phyloP scores from a whole-genome alignment of 2,888 invertebrate genomes.

The Dolichomitus sp. region DNA sequence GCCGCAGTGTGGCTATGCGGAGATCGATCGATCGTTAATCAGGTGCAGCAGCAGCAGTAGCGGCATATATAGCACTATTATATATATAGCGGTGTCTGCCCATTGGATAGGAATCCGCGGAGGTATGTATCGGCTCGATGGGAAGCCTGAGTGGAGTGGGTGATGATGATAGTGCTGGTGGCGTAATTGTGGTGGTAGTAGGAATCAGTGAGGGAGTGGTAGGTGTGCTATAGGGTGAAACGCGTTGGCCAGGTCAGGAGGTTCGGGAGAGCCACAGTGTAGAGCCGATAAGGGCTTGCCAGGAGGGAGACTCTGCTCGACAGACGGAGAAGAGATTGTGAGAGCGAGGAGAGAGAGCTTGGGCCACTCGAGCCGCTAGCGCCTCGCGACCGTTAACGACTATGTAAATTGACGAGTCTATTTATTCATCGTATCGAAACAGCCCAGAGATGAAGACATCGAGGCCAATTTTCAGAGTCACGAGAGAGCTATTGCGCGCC shows the following conservation, averaged over 20 bases:
- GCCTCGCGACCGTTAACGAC: slow-evolving; percentile 79
- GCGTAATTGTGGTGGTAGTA: slow-evolving; percentile 46
- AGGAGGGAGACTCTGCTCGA: slow-evolving; percentile 65
- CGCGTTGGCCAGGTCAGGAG: slow-evolving; percentile 80
- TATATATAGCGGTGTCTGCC: slow-evolving; percentile 21
- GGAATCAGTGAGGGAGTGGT: slow-evolving; percentile 64
- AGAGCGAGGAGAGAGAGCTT: slow-evolving; percentile 15
- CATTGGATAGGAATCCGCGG: slow-evolving; percentile 59
- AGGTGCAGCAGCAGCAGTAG: slow-evolving; percentile 63
- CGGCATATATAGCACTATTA: slow-evolving; percentile 51
- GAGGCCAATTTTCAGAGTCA: slow-evolving; percentile 72
- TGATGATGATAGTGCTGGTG: slow-evolving; percentile 49
- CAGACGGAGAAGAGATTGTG: slow-evolving; percentile 30
- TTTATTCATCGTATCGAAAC: slow-evolving; percentile 82
- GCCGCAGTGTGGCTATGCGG: slow-evolving; percentile 64
- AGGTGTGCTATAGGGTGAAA: slow-evolving; percentile 62
- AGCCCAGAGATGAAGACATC: slow-evolving; percentile 79
- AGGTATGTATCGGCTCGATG: slow-evolving; percentile 51
- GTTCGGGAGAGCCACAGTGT: slow-evolving; percentile 76
- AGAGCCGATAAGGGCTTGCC: slow-evolving; percentile 82
- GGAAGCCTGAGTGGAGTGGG: slow-evolving; percentile 57
- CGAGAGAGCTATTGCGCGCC: slow-evolving; percentile 39
- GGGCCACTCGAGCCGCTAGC: slow-evolving; percentile 18
- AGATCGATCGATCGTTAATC: slow-evolving; percentile 78
- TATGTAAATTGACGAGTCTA: slow-evolving; percentile 85